Evolutionary conservation across 2,113 vertebrate genomes (phyloP).

Genomic region (Malurus elegans): DNA sequence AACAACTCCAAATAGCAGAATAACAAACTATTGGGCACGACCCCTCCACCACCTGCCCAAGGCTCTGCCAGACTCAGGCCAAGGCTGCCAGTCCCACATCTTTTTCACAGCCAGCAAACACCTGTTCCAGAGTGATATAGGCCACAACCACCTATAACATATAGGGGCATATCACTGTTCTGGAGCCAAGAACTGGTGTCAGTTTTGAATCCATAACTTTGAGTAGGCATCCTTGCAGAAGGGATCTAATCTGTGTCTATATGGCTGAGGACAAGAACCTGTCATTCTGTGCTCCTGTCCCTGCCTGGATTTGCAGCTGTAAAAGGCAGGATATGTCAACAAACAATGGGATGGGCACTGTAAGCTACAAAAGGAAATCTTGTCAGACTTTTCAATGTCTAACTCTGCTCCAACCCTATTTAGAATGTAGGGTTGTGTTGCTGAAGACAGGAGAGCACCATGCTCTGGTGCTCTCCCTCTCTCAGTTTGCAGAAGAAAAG

Average conservation of each 20-base stretch:
- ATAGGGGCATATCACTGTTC: neutral
- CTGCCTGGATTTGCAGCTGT: neutral
- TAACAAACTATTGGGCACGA: neutral
- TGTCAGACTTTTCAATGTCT: neutral
- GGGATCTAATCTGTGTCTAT: neutral
- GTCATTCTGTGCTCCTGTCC: neutral
- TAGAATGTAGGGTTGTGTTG: too few species aligned
- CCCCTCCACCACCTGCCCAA: neutral
- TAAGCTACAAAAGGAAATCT: neutral
- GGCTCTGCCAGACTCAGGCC: neutral
- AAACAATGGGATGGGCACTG: too few species aligned
- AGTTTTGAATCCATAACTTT: neutral
- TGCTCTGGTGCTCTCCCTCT: neutral
- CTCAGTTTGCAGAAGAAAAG: neutral
- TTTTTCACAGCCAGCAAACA: neutral
- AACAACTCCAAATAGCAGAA: neutral
- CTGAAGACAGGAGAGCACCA: too few species aligned
- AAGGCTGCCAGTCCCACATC: neutral
- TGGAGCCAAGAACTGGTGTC: neutral
- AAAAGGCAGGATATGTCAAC: neutral
- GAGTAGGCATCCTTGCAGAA: neutral
- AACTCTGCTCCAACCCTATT: neutral
- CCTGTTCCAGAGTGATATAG: neutral
- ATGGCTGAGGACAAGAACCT: neutral
- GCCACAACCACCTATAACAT: rapidly evolving